Evolutionary conservation across 1,140 invertebrate genomes (phyloP), one percentile per base, ranked within the genome.

Genomic region (Calycopis cecrops): DNA sequence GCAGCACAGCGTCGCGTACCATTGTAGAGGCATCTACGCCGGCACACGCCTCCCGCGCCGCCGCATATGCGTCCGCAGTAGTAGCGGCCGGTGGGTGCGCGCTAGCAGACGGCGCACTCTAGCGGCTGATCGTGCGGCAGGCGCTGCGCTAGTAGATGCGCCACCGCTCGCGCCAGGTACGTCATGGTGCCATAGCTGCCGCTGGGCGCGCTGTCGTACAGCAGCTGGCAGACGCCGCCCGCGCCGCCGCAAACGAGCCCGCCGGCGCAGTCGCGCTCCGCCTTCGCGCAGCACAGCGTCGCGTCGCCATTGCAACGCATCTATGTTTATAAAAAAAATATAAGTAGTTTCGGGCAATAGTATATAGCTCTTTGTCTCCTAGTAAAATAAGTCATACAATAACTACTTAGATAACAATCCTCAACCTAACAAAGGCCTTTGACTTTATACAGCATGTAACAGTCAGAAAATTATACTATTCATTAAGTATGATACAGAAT

Each of bases 101-200:
- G 0, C 53, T 66, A 94, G 64, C 91, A 92, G 63, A 96, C 91
- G 60, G 92, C 90, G 79, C 95, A 97, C 76, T 96, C 94, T 42
- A 96, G 84, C 69, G 95, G 94, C 6, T 91, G 91, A 62, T 93
- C 91, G 66, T 92, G 91, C 2, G 94, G 94, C 65, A 95, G 87
- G 73, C 92, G 93, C 70, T 95, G 92, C 9, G 71, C 63, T 21
- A 97, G 88, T 14, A 93, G 89, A 0, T 90, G 85, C 38, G 94
- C 94, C 11, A 97, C 91, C 0, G 97, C 95, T 70, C 96, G 91
- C 28, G 97, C 95, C 68, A 99, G 91, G 72, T 99, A 99, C 0
- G 97, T 98, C 96, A 99, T 99, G 12, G 98, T 99, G 54, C 98
- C 98, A 86, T 92, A 99, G 73, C 93, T 94, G 40, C 98, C 98